Conservation (phyloP, 2,113 vertebrate species). For the Clinocottus analis region DNA sequence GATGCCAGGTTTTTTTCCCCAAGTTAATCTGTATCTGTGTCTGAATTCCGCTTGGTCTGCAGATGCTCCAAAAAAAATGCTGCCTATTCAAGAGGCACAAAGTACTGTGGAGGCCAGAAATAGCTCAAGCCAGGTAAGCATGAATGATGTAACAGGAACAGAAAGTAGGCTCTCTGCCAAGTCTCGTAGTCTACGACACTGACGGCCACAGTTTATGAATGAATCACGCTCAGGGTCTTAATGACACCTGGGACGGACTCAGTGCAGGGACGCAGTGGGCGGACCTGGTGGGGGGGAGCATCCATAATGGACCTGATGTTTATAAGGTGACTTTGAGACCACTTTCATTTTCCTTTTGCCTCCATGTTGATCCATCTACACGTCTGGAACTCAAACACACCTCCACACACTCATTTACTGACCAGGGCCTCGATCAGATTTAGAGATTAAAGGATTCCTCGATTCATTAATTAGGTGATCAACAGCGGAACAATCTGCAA, state of each 20-base stretch:
- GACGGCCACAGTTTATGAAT: conserved; percentile 79
- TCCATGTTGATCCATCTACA: not conserved
- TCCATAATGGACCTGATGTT: conserved; percentile 32
- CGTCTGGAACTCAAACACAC: not conserved
- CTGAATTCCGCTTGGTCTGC: conserved; percentile 64
- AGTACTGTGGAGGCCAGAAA: conserved; percentile 72
- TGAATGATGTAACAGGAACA: conserved; percentile 77
- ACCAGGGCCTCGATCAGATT: not conserved
- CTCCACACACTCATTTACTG: not conserved
- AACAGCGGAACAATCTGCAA: not conserved
- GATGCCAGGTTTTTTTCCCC: conserved; percentile 42
- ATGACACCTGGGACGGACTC: conserved; percentile 65
- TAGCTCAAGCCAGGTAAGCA: conserved; percentile 79
- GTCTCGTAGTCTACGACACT: conserved; percentile 69
- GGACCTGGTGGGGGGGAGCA: conserved; percentile 34
- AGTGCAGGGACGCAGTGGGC: conserved; percentile 54
- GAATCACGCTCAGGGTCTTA: conserved; percentile 60
- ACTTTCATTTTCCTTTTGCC: conserved; percentile 2
- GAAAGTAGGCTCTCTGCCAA: conserved; percentile 69
- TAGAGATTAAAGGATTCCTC: not conserved
- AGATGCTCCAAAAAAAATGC: conserved; percentile 64
- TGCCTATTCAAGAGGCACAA: conserved; percentile 63
- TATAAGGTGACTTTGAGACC: conserved; percentile 52
- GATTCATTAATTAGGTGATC: not conserved
- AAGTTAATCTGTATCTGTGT: conserved; percentile 49